Evolutionary conservation across 2,113 vertebrate genomes (phyloP).

Genomic region (Petrocephalus zakoni): DNA sequence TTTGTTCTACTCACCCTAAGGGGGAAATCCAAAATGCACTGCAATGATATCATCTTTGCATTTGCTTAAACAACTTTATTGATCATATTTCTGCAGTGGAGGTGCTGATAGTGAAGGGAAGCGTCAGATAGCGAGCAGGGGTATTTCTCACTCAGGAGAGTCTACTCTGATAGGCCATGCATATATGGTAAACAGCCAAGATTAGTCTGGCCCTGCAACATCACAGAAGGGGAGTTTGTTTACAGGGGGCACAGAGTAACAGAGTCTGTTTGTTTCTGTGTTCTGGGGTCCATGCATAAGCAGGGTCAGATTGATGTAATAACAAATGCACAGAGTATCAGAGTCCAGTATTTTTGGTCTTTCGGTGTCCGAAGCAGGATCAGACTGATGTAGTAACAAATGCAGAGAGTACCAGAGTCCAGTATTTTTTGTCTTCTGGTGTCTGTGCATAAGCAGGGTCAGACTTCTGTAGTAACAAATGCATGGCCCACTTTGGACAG

Average conservation of each 20-base stretch:
- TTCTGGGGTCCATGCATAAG: slow-evolving; percentile 60
- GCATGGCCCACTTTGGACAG: slow-evolving; percentile 31
- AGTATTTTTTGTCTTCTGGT: slow-evolving; percentile 61
- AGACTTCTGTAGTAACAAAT: slow-evolving; percentile 50
- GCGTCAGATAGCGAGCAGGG: slow-evolving; percentile 56
- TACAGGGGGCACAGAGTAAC: slow-evolving; percentile 61
- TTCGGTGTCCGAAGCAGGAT: slow-evolving; percentile 61
- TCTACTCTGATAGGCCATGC: slow-evolving; percentile 52
- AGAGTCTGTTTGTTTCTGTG: slow-evolving; percentile 61
- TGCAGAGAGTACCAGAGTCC: slow-evolving; percentile 53
- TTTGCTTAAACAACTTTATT: slow-evolving; percentile 26
- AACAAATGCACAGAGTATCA: slow-evolving; percentile 55
- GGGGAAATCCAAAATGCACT: slow-evolving; percentile 21
- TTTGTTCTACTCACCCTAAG: neutral
- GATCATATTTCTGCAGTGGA: neutral
- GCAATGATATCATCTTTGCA: slow-evolving; percentile 27
- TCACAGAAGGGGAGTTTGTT: slow-evolving; percentile 57
- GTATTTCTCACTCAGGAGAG: slow-evolving; percentile 62
- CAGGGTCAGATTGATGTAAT: slow-evolving; percentile 55
- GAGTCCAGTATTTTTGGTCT: slow-evolving; percentile 61
- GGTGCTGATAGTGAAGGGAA: slow-evolving; percentile 44
- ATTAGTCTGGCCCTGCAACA: slow-evolving; percentile 60
- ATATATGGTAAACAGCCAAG: slow-evolving; percentile 63
- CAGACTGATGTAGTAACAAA: slow-evolving; percentile 53
- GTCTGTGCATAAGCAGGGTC: slow-evolving; percentile 56